Conservation (phyloP, 2,888 invertebrate genomes). For the Rhodophaea formosa region DNA sequence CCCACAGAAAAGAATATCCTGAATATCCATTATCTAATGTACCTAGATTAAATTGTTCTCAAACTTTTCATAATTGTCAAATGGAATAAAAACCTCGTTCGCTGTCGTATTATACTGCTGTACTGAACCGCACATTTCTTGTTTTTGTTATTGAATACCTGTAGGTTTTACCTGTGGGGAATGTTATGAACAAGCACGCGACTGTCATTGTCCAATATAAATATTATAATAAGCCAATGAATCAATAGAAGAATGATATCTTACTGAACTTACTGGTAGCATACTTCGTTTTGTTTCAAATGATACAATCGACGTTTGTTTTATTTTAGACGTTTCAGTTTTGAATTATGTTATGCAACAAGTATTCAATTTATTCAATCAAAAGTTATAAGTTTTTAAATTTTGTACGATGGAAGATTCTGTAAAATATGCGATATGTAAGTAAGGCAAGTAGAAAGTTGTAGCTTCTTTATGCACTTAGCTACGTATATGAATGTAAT, state of each 20-base stretch:
- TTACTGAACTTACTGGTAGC: background rate
- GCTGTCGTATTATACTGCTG: too few species aligned
- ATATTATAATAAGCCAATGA: conserved; percentile 13
- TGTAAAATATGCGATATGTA: too few species aligned
- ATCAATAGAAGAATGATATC: conserved; percentile 10
- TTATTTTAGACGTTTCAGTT: background rate
- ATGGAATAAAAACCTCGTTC: too few species aligned
- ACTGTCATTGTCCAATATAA: conserved; percentile 10
- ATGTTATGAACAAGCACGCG: conserved; percentile 13
- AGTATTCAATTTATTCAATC: background rate
- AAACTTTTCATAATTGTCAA: too few species aligned
- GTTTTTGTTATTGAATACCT: background rate
- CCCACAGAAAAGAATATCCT: too few species aligned
- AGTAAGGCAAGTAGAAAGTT: too few species aligned
- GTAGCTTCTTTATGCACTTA: too few species aligned
- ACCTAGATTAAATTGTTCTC: too few species aligned
- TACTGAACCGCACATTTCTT: background rate
- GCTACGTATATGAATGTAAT: too few species aligned
- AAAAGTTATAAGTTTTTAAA: background rate
- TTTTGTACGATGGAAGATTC: too few species aligned
- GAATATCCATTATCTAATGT: too few species aligned
- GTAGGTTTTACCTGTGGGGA: background rate
- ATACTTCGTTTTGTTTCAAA: background rate
- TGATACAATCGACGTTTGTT: background rate
- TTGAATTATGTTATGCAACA: background rate